phyloP scores from a whole-genome alignment of 35 echinoderm and acorn worm genomes.

The Apostichopus japonicus region DNA sequence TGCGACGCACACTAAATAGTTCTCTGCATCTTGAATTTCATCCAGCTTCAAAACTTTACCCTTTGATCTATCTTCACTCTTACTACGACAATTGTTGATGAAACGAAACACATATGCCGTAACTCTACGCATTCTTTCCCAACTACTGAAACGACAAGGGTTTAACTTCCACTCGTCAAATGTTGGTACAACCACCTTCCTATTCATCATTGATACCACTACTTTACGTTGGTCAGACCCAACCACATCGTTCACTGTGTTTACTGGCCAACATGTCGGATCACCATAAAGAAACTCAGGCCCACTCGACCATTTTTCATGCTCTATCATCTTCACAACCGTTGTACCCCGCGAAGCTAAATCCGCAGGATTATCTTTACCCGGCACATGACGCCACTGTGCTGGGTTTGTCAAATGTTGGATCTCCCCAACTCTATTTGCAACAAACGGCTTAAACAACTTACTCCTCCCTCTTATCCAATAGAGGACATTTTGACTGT shows the following conservation, averaged over 20 bases:
- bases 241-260: not conserved
- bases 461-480: conserved; percentile 33
- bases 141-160: not conserved
- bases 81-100: too few species aligned
- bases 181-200: too few species aligned
- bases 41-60: too few species aligned
- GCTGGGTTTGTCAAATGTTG: too few species aligned
- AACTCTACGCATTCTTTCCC: not conserved
- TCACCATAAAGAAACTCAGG: not conserved
- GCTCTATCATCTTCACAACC: not conserved
- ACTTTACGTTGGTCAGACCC: not conserved
- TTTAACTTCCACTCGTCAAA: not conserved
- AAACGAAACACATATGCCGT: not conserved
- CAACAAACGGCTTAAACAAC: too few species aligned
- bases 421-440: too few species aligned
- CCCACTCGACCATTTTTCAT: not conserved
- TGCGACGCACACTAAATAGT: too few species aligned
- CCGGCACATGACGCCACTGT: too few species aligned
- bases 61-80: too few species aligned
- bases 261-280: not conserved
- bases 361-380: conserved; percentile 34
- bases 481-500: conserved; percentile 10
- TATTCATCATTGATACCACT: not conserved
- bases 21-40: too few species aligned
- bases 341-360: conserved; percentile 10